phyloP scores from a whole-genome alignment of 2,888 invertebrate genomes.

The Omphaloscelis lunosa region DNA sequence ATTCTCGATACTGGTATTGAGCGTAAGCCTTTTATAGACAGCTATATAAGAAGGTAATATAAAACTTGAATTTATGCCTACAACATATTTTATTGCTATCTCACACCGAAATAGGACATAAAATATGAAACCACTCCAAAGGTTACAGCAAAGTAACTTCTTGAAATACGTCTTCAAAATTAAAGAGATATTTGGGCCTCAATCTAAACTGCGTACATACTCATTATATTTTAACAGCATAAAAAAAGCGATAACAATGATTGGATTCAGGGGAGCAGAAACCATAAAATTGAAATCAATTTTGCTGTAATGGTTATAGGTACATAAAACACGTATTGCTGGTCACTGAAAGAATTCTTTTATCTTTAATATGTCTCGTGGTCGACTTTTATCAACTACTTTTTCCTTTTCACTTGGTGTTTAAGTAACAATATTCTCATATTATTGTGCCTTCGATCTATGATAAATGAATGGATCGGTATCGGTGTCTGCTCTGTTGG shows the following conservation, averaged over 20 bases:
- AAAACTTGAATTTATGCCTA: constrained; percentile 39
- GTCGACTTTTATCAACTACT: constrained; percentile 38
- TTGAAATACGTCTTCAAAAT: constrained; percentile 55
- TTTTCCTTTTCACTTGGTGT: constrained; percentile 38
- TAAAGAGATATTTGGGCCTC: constrained; percentile 70
- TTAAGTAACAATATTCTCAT: constrained; percentile 20
- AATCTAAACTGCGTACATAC: constrained; percentile 81
- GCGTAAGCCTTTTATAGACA: constrained; percentile 9
- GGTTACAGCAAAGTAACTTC: constrained; percentile 45
- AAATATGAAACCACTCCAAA: constrained; percentile 49
- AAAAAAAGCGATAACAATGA: constrained; percentile 88
- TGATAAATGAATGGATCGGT: constrained; percentile 9
- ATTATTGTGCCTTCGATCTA: not conserved
- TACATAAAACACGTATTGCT: constrained; percentile 84
- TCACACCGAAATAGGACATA: constrained; percentile 47
- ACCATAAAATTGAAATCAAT: constrained; percentile 91
- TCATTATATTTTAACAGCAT: constrained; percentile 88
- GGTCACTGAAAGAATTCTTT: constrained; percentile 79
- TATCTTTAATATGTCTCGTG: constrained; percentile 73
- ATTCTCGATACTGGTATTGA: not conserved
- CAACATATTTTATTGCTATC: constrained; percentile 55
- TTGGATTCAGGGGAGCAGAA: constrained; percentile 90
- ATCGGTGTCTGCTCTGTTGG: constrained; percentile 7
- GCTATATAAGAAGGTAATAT: constrained; percentile 27
- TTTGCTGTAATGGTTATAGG: constrained; percentile 89